Evolutionary conservation across 2,888 invertebrate genomes (phyloP), one percentile per base, ranked within the genome.

Genomic region (Petrolisthes manimaculis): DNA sequence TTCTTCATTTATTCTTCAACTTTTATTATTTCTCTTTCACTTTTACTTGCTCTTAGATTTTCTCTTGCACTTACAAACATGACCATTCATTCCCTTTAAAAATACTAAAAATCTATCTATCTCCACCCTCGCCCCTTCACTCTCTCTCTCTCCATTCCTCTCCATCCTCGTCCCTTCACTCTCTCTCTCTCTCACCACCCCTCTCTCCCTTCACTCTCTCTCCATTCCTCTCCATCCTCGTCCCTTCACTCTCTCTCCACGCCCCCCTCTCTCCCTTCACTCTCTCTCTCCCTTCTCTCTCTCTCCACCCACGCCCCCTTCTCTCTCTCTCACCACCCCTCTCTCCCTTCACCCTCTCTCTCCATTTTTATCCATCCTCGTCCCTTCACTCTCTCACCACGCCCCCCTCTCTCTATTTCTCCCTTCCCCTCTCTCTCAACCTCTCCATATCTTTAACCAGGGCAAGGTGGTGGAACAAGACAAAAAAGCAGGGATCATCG

Each of bases 401-500:
- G n/a, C 37, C 18, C 14, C 51, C 37, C 18, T 80, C 55, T 80
- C 54, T 80, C 18, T 80, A 53, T 54, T 37, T 80, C 80, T 80
- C n/a, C n/a, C n/a, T 74, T 74, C n/a, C n/a, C 74, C 61, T n/a
- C n/a, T 18, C 83, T 21, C 21, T n/a, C 8, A 61, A 4, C 53
- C 54, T 21, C 67, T 53, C 24, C 6, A 6, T 18, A 6, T 61
- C 6, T 9, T 14, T 61, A 14, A 18, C 0, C 86, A 86, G 86
- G 86, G 74, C 6, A 18, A 56, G 51, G 9, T 21, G 61, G 86
- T 86, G 37, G 21, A 18, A 12, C 86, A 80, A 24, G 74, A 81
- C 56, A 80, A 24, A 14, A 86, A 86, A 75, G 56, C 74, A 9
- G 86, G 86, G 9, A 78, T 86, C 24, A 80, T 86, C 18, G 83